Evolutionary conservation across 2,113 vertebrate genomes (phyloP).

Genomic region (Raja brachyura): DNA sequence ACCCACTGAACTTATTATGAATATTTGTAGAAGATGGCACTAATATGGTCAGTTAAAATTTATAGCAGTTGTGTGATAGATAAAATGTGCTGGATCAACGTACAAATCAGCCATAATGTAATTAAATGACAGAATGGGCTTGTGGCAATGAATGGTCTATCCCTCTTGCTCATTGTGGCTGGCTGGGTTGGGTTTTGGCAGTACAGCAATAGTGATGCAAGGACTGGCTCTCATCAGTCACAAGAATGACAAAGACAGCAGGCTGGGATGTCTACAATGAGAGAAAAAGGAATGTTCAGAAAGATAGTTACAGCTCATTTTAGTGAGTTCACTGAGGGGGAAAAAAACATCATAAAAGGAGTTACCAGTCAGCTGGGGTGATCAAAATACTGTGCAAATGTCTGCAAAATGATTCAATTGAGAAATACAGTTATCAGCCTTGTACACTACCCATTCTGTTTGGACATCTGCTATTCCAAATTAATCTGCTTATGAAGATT

Average conservation of each 20-base stretch:
- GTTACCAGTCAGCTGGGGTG: not conserved
- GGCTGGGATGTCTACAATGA: not conserved
- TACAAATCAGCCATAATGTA: too few species aligned
- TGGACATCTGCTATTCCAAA: not conserved
- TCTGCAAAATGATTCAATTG: not conserved
- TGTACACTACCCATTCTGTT: not conserved
- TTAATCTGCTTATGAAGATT: not conserved
- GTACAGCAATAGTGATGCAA: not conserved
- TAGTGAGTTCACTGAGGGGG: not conserved
- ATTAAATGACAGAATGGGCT: not conserved
- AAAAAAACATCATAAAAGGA: not conserved
- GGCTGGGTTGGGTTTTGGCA: not conserved
- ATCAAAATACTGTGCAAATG: not conserved
- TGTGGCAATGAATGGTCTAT: not conserved
- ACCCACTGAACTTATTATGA: not conserved
- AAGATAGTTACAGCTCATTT: not conserved
- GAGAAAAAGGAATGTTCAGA: not conserved
- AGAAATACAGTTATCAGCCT: not conserved
- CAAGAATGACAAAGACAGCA: not conserved
- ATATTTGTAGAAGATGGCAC: constrained; percentile 5
- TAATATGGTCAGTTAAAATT: not conserved
- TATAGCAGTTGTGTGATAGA: not conserved
- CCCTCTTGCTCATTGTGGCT: not conserved
- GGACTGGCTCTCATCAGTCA: not conserved
- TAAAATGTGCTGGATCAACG: not conserved